Base-by-base conservation (phyloP, 2,888 invertebrate genomes). In the Stictocephala bisonia region DNA sequence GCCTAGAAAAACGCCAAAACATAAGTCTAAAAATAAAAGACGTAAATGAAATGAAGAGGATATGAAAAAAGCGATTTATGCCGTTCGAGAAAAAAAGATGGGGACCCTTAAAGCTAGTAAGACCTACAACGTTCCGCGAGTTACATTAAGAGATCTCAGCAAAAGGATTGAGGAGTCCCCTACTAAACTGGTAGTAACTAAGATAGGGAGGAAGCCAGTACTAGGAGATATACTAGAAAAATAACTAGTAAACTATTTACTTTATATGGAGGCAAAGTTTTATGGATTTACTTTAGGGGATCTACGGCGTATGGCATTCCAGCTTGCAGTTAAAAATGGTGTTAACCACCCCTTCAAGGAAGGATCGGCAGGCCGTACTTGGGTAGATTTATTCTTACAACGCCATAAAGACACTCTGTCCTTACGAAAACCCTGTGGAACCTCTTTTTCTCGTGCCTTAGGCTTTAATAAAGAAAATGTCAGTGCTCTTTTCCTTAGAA, bases 331-430 rank as follows among this genome's bases (percentile, higher is more conserved):
- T n/a, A 50, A 60, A 66, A 77, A 77, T n/a, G n/a, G n/a, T n/a
- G n/a, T n/a, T n/a, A n/a, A n/a, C n/a, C n/a, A n/a, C n/a, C n/a
- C n/a, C 56, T 77, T 29, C 48, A 44, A 15, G n/a, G 4, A 11
- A 2, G 18, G 15, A 1, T 9, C 18, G 15, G 73, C 70, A 22
- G 73, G 73, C 2, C 56, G 56, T 24, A 35, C 74, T 27, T 76
- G 77, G 78, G 35, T 76, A 3, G 40, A 41, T 3, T n/a, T 44
- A 6, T 78, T 77, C 29, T 35, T 77, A 15, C 24, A 74, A 40
- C 29, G 74, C 1, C 75, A 78, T 29, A 66, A 64, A 35, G 40
- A 60, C 15, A n/a, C 15, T 1, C 15, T 77, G 20, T 69, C 74
- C 9, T 31, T 76, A 11, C 31, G 75, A 22, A 68, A 60, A 69